Base-by-base conservation (phyloP, 2,797 vertebrate genomes). In the Chrysocyon brachyurus region DNA sequence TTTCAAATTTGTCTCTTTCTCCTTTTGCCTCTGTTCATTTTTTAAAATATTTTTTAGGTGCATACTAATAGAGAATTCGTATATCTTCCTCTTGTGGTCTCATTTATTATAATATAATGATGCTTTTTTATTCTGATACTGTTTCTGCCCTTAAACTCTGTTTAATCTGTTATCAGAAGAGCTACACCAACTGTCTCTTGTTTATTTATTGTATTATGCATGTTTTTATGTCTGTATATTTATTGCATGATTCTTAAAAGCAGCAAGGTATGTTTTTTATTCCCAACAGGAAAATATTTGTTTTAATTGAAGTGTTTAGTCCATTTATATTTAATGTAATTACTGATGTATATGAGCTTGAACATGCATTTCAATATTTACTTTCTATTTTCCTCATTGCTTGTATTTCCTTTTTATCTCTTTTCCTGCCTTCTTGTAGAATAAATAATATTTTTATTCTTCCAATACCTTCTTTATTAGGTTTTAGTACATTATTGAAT, bases 251-350 rank as follows among this genome's bases (percentile, higher is more conserved):
- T 77, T 52, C 36, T 64, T 70, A 28, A 93, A 93, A 79, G 52
- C 17, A 79, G 2, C 1, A 73, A 73, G 63, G 17, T 31, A 86
- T 26, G 6, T 28, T 68, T 73, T 40, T 82, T 82, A 86, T 56
- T 72, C 5, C 2, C 9, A 68, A n/a, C 8, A 82, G 73, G 66
- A 93, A 28, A 68, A 85, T 72, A 46, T 22, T 66, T 36, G 7
- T 56, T 89, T 77, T 77, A 86, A 59, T 26, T 75, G 19, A 4
- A 24, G 4, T 31, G 73, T 57, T 91, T 83, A 84, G 24, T 57
- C 17, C 24, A 54, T 82, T 95, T 94, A 90, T 17, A 33, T 64
- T 82, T 82, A 87, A 82, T 75, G 19, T 56, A 90, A 78, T 92
- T 85, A 61, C 63, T 90, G 46, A 19, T 57, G 6, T 84, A 59